Evolutionary conservation across 1,140 invertebrate species (phyloP).

Genomic region (Myzus persicae): DNA sequence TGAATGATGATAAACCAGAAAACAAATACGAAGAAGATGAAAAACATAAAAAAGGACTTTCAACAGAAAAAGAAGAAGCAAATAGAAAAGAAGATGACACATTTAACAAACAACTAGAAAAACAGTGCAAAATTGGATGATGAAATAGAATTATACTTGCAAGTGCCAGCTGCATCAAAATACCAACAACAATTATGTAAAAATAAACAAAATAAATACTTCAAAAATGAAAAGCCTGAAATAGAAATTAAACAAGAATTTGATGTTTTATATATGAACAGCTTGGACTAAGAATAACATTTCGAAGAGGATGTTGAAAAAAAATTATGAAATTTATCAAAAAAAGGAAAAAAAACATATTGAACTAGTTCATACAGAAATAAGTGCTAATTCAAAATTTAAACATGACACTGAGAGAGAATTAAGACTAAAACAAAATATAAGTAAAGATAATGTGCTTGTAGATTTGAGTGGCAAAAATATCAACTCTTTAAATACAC

Average conservation of each 20-base stretch:
- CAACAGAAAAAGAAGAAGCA: neutral
- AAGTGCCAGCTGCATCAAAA: neutral
- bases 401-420: neutral
- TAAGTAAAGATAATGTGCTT: neutral
- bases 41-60: neutral
- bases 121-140: too few species aligned
- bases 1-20: neutral
- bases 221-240: neutral
- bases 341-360: neutral
- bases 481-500: neutral
- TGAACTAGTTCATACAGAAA: neutral
- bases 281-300: neutral
- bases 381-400: neutral
- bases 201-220: neutral
- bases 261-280: neutral
- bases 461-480: neutral
- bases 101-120: neutral
- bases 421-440: neutral
- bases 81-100: neutral
- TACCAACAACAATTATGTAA: neutral
- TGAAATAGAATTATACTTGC: neutral
- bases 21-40: too few species aligned
- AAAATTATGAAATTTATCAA: neutral
- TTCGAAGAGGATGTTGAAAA: neutral
- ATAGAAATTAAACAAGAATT: neutral